A percentile compares a stretch with the other conserved stretches of the same genome.
Conservation (phyloP, 2,113 vertebrate species). For the Nipponia nippon region DNA sequence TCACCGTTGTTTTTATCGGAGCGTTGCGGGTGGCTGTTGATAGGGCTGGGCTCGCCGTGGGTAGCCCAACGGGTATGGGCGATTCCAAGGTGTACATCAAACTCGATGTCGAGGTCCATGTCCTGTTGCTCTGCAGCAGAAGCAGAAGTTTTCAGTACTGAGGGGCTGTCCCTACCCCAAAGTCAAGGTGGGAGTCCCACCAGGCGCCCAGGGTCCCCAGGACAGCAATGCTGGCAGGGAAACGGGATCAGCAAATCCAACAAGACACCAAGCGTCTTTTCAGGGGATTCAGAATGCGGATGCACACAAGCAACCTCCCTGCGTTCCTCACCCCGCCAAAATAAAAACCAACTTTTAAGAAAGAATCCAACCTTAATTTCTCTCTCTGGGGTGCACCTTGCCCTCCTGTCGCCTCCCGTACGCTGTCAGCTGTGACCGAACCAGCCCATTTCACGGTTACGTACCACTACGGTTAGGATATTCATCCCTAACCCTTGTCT, state of each 20-base stretch:
- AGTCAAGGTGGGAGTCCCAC: fast-evolving
- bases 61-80: conserved; percentile 98
- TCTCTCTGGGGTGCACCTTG: neutral
- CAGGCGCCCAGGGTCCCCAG: fast-evolving
- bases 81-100: conserved; percentile 94
- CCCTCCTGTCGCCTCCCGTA: neutral
- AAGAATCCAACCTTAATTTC: neutral
- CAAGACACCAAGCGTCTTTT: fast-evolving
- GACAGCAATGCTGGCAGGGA: neutral
- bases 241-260: neutral
- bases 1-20: conserved; percentile 94
- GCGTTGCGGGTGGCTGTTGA: conserved; percentile 96
- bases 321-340: neutral
- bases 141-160: neutral
- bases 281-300: neutral
- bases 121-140: conserved; percentile 85
- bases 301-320: neutral
- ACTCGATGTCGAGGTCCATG: conserved; percentile 92
- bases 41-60: conserved; percentile 88
- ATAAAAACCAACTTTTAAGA: neutral
- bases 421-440: fast-evolving
- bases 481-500: neutral
- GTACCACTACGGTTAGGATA: neutral
- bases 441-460: neutral
- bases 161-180: neutral